A percentile compares a stretch with the other conserved stretches of the same genome.
Conservation (phyloP, 2,888 invertebrate species). For the Nemurella pictetii region DNA sequence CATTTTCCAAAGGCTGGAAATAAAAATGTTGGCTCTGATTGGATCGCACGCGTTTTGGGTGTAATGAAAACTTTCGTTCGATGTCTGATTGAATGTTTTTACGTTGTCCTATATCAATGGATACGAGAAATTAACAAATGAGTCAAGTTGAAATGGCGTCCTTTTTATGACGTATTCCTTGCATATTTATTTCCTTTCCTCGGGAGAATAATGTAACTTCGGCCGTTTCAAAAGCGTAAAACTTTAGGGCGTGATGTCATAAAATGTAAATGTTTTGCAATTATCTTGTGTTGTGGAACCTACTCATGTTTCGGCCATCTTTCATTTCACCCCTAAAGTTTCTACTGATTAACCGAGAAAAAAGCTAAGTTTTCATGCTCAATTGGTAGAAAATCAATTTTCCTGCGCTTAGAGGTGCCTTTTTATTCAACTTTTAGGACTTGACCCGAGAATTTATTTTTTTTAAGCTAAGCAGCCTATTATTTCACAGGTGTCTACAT, state of each 20-base stretch:
- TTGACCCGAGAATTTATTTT: neutral
- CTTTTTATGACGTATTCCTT: conserved; percentile 16
- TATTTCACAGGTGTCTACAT: neutral
- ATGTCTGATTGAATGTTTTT: conserved; percentile 19
- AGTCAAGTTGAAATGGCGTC: conserved; percentile 14
- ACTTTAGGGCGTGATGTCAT: conserved; percentile 2
- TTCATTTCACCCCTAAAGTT: neutral
- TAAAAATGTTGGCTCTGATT: conserved; percentile 9
- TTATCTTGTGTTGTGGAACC: neutral
- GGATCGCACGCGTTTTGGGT: neutral
- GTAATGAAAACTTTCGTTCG: neutral
- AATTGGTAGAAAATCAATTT: neutral
- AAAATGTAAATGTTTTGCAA: conserved; percentile 1
- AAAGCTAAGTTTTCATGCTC: neutral
- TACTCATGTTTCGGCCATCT: neutral
- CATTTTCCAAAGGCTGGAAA: conserved; percentile 13
- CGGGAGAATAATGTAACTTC: neutral
- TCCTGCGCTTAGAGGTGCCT: neutral
- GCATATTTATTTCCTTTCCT: neutral
- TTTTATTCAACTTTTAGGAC: neutral
- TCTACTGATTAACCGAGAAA: neutral
- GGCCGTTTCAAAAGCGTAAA: neutral
- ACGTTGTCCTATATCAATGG: neutral
- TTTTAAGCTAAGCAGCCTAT: no score
- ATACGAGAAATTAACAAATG: conserved; percentile 24